Conservation (phyloP, 2,797 vertebrate species). For the Tangara arthus region DNA sequence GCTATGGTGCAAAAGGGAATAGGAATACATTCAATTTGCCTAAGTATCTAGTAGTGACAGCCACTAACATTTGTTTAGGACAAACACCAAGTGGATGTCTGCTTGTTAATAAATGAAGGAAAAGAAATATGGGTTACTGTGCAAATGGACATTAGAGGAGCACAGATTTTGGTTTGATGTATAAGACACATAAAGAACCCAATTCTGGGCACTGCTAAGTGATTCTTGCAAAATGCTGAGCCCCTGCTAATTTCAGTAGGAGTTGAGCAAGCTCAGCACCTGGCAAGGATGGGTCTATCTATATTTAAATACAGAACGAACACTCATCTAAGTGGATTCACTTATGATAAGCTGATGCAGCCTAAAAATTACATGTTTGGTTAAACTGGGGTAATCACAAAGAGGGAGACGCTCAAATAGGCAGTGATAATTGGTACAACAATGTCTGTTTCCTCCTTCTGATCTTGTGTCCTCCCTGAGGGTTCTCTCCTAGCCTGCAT, state of each 20-base stretch:
- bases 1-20: constrained; percentile 34
- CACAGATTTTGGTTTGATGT: constrained; percentile 29
- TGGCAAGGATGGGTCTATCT: constrained; percentile 53
- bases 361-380: constrained; percentile 48
- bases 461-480: constrained; percentile 16
- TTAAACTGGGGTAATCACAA: constrained; percentile 38
- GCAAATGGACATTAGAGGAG: constrained; percentile 36
- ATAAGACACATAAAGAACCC: constrained; percentile 42
- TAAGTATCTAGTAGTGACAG: constrained; percentile 62
- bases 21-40: constrained; percentile 59
- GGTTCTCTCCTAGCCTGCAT: background rate
- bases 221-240: constrained; percentile 53
- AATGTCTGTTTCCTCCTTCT: constrained; percentile 28
- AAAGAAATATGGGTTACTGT: constrained; percentile 43
- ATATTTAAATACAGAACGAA: constrained; percentile 48
- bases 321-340: constrained; percentile 37
- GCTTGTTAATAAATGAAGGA: constrained; percentile 42
- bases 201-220: constrained; percentile 38
- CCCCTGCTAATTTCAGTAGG: constrained; percentile 49
- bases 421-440: constrained; percentile 32
- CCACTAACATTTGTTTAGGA: constrained; percentile 54
- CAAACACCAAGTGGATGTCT: constrained; percentile 32
- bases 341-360: constrained; percentile 44
- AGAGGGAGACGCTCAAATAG: constrained; percentile 15
- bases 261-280: constrained; percentile 58